These are phyloP conservation scores for Cisticola juncidis DNA, from an alignment of 2,113 vertebrate species.

Conservation along the genomic window DNA sequence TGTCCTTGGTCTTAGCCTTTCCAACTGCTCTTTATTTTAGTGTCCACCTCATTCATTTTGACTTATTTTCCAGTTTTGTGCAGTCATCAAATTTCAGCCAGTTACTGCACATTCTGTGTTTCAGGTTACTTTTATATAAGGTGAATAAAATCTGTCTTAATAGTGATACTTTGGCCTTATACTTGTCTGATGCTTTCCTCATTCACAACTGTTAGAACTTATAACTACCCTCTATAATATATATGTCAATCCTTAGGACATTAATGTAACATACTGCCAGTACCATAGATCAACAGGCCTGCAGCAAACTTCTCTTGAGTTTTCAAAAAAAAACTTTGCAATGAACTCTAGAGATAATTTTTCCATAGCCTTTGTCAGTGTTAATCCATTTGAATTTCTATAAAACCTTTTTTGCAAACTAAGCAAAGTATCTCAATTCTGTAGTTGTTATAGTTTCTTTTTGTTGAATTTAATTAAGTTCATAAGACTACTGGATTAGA, in stretches of 20 bases:
- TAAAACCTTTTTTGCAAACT: not conserved
- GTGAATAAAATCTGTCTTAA: constrained; percentile 52
- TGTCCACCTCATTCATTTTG: constrained; percentile 49
- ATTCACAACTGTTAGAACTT: constrained; percentile 11
- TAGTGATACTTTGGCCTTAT: constrained; percentile 53
- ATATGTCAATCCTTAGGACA: constrained; percentile 35
- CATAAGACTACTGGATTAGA: constrained; percentile 23
- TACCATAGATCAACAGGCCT: constrained; percentile 7
- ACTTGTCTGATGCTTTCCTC: constrained; percentile 12
- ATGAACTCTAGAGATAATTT: not conserved
- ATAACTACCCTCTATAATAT: constrained; percentile 33
- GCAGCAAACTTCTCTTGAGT: not conserved
- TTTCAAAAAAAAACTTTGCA: not conserved
- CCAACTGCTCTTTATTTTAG: constrained; percentile 50
- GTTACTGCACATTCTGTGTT: constrained; percentile 48
- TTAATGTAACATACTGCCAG: constrained; percentile 29
- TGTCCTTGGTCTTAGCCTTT: constrained; percentile 58
- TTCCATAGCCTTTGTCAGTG: not conserved
- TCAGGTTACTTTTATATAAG: constrained; percentile 36
- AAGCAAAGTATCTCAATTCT: not conserved
- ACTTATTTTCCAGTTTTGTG: constrained; percentile 61
- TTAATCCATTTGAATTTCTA: constrained; percentile 16
- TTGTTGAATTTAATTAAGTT: constrained; percentile 41
- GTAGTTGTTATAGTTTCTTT: not conserved
- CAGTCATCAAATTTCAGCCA: constrained; percentile 61